These are phyloP conservation scores for Lasioglossum pauxillum DNA, from an alignment of 2,888 invertebrate genomes.

Conservation along the genomic window DNA sequence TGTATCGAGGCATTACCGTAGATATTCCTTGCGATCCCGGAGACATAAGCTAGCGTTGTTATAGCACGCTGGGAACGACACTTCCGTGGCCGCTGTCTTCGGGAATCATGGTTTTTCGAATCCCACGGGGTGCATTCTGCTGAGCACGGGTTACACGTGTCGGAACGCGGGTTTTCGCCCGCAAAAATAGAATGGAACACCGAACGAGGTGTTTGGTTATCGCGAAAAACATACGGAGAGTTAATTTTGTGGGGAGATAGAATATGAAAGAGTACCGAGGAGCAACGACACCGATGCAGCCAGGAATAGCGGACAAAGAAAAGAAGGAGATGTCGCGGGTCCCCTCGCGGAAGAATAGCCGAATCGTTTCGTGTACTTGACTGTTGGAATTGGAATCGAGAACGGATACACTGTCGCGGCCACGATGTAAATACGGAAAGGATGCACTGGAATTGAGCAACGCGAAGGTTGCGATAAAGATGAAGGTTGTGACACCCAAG, in stretches of 20 bases:
- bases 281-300: conserved; percentile 9
- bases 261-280: conserved; percentile 11
- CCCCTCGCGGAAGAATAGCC: neutral
- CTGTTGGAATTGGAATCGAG: neutral
- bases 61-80: neutral
- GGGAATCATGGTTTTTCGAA: neutral
- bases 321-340: conserved; percentile 3
- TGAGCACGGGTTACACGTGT: neutral
- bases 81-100: neutral
- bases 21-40: neutral
- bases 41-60: neutral
- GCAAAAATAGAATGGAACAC: conserved; percentile 8
- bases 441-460: conserved; percentile 1
- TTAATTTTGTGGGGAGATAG: conserved; percentile 8
- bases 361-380: conserved; percentile 5
- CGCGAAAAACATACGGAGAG: conserved; percentile 5
- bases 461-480: conserved; percentile 4
- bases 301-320: conserved; percentile 12
- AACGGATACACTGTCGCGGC: neutral
- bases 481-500: neutral
- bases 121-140: neutral
- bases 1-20: neutral
- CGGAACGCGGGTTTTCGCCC: neutral
- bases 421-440: conserved; percentile 5
- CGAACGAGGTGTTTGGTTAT: conserved; percentile 5